Base-by-base conservation (phyloP, 1,140 invertebrate species). In the Leptinotarsa lineolata region DNA sequence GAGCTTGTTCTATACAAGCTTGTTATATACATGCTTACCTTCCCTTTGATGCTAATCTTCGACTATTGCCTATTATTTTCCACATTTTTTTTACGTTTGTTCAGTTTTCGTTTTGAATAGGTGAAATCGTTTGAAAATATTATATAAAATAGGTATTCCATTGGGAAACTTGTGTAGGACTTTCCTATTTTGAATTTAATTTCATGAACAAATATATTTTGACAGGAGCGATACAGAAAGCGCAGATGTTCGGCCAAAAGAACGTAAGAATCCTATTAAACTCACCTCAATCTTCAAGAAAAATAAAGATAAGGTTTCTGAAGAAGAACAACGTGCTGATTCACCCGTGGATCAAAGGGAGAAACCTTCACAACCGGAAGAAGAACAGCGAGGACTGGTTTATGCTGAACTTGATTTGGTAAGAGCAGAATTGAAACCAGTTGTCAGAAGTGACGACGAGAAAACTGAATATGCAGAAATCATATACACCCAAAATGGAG, bases 381-480 rank as follows among this genome's bases (percentile, higher is more conserved):
- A 77, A 74, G 22, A 72, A 75, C 67, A 72, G 64, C 67, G 70
- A 48, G 70, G 76, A 74, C 81, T 90, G 73, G 88, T 90, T 66
- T 90, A 90, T 82, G 89, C 88, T 70, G 88, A 90, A 83, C 81
- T 90, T 78, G 87, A 89, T 80, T 78, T 89, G 44, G 81, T 84
- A 4, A 81, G 79, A 22, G 75, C 79, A 2, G 58, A 63, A 3
- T 78, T 79, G 75, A 84, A 76, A 76, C 85, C 82, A 20, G 81
- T 83, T 30, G 81, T 84, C 58, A 87, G 84, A 76, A 84, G 76
- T 64, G 83, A 84, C 45, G 84, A 85, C 74, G 86, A 87, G 15
- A 88, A 88, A 76, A 90, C 88, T 8, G 89, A 90, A 78, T 90
- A 90, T 77, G 89, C 89, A n/a, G 88, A 90, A 83, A 88, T 88